Conservation (phyloP, 2,888 invertebrate species). For the Pecten maximus region DNA sequence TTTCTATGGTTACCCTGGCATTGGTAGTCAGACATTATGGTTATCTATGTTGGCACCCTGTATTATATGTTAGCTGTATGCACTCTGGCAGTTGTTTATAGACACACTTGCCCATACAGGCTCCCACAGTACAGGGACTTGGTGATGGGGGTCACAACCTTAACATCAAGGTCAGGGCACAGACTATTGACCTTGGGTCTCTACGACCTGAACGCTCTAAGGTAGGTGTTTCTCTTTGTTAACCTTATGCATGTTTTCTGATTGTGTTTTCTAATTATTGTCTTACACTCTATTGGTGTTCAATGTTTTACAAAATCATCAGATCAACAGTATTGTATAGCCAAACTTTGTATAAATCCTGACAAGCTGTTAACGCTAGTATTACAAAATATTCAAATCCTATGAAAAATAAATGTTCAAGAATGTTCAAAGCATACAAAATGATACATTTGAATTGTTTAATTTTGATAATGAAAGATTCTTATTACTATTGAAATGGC, state of each 20-base stretch:
- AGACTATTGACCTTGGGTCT: constrained; percentile 74
- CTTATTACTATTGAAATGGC: not conserved
- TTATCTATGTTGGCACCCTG: not conserved
- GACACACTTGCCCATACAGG: not conserved
- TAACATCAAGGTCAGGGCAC: constrained; percentile 71
- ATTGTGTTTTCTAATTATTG: not conserved
- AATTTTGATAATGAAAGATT: not conserved
- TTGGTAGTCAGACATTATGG: not conserved
- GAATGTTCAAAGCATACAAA: not conserved
- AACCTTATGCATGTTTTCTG: not conserved
- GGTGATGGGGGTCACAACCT: constrained; percentile 57
- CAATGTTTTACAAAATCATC: not conserved
- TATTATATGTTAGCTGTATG: not conserved
- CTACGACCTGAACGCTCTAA: constrained; percentile 66
- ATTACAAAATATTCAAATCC: no score
- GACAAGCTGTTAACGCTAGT: no score
- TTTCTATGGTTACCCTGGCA: not conserved
- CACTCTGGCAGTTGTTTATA: not conserved
- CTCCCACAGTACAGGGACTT: not conserved
- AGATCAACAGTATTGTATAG: not conserved
- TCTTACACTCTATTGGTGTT: not conserved
- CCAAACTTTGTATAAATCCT: not conserved
- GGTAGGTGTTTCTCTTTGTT: constrained; percentile 59
- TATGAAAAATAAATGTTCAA: no score
- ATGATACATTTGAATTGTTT: not conserved